These are phyloP conservation scores for Heliopora coerulea DNA, from an alignment of 92 coral and sea anemone genomes.

Conservation along the genomic window DNA sequence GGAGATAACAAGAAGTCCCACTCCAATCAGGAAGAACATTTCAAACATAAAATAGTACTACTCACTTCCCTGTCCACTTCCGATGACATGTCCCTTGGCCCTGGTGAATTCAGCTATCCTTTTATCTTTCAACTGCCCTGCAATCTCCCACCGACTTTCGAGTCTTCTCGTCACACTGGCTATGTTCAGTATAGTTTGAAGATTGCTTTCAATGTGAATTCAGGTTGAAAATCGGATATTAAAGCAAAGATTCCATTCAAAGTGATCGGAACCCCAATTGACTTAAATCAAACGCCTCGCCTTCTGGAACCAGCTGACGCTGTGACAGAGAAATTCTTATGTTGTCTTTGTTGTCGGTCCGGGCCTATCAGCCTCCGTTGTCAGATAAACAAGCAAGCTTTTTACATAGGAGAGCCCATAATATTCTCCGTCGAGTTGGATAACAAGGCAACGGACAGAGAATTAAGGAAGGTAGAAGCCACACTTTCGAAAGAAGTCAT, in stretches of 20 bases:
- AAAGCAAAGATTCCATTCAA: slow-evolving; percentile 1
- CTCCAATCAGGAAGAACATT: background rate
- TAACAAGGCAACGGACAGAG: slow-evolving; percentile 9
- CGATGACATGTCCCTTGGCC: background rate
- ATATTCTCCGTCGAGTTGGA: background rate
- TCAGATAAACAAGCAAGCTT: slow-evolving; percentile 21
- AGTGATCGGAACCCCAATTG: background rate
- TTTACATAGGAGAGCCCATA: background rate
- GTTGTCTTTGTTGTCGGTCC: background rate
- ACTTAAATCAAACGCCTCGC: background rate
- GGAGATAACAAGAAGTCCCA: background rate
- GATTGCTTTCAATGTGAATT: too few species aligned
- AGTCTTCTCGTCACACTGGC: background rate
- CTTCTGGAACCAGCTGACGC: background rate
- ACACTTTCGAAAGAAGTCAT: background rate
- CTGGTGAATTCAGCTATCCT: slow-evolving; percentile 16
- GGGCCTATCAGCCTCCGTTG: background rate
- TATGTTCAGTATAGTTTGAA: slow-evolving; percentile 14
- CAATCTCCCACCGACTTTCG: slow-evolving; percentile 1
- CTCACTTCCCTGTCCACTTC: background rate
- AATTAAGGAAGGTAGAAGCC: background rate
- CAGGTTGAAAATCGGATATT: background rate
- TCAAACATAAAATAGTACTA: background rate
- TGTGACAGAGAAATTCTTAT: background rate
- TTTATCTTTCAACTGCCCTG: background rate